These are phyloP conservation scores for Dreissena rostriformis DNA, from an alignment of 1,140 invertebrate genomes.

Conservation along the genomic window DNA sequence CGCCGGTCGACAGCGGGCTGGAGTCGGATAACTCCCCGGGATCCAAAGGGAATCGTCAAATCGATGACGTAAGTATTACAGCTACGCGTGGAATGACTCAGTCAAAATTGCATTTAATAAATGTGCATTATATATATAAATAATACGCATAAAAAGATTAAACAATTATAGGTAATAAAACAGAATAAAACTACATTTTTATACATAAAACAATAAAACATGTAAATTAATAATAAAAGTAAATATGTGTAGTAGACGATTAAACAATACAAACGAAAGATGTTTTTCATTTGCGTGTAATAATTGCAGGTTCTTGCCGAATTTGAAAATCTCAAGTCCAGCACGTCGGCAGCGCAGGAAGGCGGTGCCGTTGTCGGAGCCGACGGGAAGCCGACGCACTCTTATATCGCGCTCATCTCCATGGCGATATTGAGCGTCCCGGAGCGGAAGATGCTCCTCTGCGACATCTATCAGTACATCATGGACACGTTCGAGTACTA, in stretches of 20 bases:
- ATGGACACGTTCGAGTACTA: constrained; percentile 83
- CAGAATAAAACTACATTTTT: no score
- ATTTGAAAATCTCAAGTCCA: background rate
- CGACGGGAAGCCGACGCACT: constrained; percentile 83
- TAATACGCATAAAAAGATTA: no score
- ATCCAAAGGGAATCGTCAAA: background rate
- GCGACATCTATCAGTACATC: constrained; percentile 82
- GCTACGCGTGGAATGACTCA: no score
- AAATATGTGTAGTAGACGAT: no score
- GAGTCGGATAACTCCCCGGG: constrained; percentile 44
- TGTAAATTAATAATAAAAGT: no score
- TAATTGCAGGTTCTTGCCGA: background rate
- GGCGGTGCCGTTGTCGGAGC: background rate
- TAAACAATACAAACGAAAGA: no score
- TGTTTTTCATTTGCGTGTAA: no score
- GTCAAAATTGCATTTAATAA: background rate
- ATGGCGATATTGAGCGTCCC: constrained; percentile 87
- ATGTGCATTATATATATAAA: no score
- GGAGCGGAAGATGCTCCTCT: constrained; percentile 80
- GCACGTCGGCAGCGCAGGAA: background rate
- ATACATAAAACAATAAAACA: no score
- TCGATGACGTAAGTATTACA: constrained; percentile 20
- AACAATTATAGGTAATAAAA: no score
- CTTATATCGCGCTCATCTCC: constrained; percentile 87
- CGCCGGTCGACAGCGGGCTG: constrained; percentile 44